Conservation (phyloP, 37 sponge, comb jelly and placozoan species). For the Oopsacas minuta region DNA sequence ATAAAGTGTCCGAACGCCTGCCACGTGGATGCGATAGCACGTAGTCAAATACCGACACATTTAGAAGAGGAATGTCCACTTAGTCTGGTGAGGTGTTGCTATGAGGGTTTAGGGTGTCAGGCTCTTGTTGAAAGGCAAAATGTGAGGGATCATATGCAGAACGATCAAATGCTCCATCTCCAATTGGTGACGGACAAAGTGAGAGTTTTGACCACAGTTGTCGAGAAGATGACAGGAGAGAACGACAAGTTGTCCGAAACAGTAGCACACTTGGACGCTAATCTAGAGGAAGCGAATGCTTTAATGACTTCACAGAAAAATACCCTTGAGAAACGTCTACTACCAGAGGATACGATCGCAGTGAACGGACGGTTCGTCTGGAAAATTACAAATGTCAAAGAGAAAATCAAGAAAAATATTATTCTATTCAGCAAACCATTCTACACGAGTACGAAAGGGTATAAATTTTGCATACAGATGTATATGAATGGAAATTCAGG, state of each 20-base stretch:
- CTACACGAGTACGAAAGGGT: neutral
- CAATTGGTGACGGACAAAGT: constrained; percentile 13
- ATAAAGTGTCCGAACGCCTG: constrained; percentile 7
- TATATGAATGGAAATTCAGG: constrained; percentile 20
- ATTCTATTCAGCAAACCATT: constrained; percentile 16
- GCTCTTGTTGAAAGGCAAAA: neutral
- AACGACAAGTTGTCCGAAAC: neutral
- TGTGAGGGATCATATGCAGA: constrained; percentile 2
- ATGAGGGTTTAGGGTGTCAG: neutral
- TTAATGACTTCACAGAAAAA: neutral
- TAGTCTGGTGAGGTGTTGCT: constrained; percentile 1
- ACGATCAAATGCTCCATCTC: neutral
- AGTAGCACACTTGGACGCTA: neutral
- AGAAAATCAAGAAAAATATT: constrained; percentile 13
- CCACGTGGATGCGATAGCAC: neutral
- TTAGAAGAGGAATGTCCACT: constrained; percentile 6
- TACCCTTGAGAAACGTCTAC: neutral
- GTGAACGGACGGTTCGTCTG: neutral
- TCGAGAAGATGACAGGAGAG: neutral
- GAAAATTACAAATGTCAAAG: constrained; percentile 16
- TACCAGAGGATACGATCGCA: neutral
- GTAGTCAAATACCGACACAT: constrained; percentile 16
- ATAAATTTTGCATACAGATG: neutral
- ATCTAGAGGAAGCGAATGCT: constrained; percentile 9
- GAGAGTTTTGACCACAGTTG: neutral